Evolutionary conservation across 2,797 vertebrate genomes (phyloP), one percentile per base, ranked within the genome.

Genomic region (Botia kubotai): DNA sequence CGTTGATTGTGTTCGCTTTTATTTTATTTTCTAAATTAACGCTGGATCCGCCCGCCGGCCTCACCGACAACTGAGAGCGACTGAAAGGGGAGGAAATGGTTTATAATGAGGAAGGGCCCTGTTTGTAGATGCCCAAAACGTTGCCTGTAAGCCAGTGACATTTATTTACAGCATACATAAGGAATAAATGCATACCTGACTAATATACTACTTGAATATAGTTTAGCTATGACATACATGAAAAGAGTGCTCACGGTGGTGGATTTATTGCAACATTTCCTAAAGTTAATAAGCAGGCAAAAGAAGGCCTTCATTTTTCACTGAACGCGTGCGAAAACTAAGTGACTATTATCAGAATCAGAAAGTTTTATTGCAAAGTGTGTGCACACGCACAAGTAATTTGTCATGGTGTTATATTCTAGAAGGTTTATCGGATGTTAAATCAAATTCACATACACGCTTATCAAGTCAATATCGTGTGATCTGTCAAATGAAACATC

Each of bases 21-120:
- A 90, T 89, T 88, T 89, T 90, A 72, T 91, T 57, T 90, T 91
- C 89, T 26, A 86, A 87, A 88, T 84, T 85, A 81, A 63, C 87
- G 86, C 91, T 89, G 90, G 94, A 93, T 93, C 93, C 93, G 93
- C 94, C 93, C 92, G 93, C 93, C 94, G 92, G 94, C 92, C 93
- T 93, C 93, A 93, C 94, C 94, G 93, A 94, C 93, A 94, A 94
- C 93, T 95, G 94, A 95, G 94, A 93, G 87, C 82, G 92, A 90
- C 83, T 82, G 84, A 87, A 77, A 84, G 89, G 83, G 80, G 84
- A 89, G 88, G 87, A 71, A 88, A 90, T 84, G 87, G 92, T 93
- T 94, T 95, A 94, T 94, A 92, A 92, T 87, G 81, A 79, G 83
- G 76, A 88, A 87, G 88, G 91, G 89, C 91, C 91, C 71, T 70